A percentile compares a stretch with the other conserved stretches of the same genome.
Conservation (phyloP, 1,140 invertebrate genomes). For the Drosophila erecta region DNA sequence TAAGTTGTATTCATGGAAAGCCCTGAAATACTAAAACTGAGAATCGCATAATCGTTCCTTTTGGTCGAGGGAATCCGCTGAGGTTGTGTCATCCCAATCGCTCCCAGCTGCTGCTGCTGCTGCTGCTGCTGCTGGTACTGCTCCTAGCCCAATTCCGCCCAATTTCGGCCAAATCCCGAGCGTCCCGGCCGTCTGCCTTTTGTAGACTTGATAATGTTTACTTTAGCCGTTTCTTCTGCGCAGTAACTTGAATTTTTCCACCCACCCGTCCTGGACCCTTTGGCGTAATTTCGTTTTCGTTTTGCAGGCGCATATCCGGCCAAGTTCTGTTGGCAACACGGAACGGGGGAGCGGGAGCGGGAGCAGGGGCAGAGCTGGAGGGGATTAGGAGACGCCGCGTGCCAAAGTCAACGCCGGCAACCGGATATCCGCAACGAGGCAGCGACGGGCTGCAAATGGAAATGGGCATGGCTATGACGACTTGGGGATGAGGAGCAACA, state of each 20-base stretch:
- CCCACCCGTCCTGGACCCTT: background rate
- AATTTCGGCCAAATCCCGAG: background rate
- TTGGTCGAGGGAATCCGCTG: constrained; percentile 4
- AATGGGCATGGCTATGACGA: too few species aligned
- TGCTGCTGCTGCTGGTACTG: too few species aligned
- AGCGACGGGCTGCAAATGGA: background rate
- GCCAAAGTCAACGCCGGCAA: constrained; percentile 62
- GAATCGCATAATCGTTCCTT: background rate
- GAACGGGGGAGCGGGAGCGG: background rate
- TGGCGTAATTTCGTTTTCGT: constrained; percentile 50
- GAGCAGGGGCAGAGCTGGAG: background rate
- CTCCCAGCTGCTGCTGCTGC: too few species aligned
- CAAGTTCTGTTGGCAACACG: constrained; percentile 27
- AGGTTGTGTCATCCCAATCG: constrained; percentile 1
- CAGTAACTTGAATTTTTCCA: constrained; percentile 49
- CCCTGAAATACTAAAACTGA: too few species aligned
- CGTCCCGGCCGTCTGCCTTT: background rate
- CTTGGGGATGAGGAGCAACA: constrained; percentile 9
- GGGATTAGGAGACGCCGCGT: constrained; percentile 52
- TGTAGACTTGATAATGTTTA: constrained; percentile 53
- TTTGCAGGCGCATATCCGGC: constrained; percentile 71
- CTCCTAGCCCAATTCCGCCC: background rate
- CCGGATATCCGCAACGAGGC: constrained; percentile 57
- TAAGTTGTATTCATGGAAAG: too few species aligned
- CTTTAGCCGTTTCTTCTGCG: constrained; percentile 49